Conservation (phyloP, 2,888 invertebrate species). For the Acanthococcus lagerstroemiae region DNA sequence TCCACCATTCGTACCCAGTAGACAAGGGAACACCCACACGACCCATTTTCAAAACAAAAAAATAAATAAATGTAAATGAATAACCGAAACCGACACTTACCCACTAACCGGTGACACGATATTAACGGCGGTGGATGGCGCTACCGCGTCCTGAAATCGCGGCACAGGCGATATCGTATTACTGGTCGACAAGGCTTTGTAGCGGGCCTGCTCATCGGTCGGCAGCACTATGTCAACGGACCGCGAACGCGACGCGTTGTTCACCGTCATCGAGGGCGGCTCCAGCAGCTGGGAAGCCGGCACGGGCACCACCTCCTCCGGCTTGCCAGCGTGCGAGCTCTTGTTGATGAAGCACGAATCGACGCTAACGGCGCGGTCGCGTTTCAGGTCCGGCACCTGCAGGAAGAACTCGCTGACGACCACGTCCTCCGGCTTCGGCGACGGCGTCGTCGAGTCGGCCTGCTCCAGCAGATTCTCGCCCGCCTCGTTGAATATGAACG, state of each 20-base stretch:
- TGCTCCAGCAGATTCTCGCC: conserved; percentile 58
- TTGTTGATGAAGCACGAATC: conserved; percentile 73
- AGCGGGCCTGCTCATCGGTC: conserved; percentile 72
- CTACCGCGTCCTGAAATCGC: conserved; percentile 29
- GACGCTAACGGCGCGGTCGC: conserved; percentile 77
- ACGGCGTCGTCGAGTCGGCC: conserved; percentile 44
- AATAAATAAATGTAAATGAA: no score
- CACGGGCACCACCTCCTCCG: conserved; percentile 52
- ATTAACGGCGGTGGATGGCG: conserved; percentile 18
- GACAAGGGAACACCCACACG: background rate
- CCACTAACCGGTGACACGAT: conserved; percentile 11
- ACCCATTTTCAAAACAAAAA: background rate
- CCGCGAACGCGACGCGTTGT: conserved; percentile 53
- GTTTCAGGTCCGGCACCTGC: conserved; percentile 70
- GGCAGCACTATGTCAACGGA: conserved; percentile 82
- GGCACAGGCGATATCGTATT: conserved; percentile 34
- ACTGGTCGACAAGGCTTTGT: conserved; percentile 55
- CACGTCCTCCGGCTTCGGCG: conserved; percentile 34
- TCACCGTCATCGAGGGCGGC: conserved; percentile 49
- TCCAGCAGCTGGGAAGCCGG: conserved; percentile 54
- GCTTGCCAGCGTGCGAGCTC: conserved; percentile 58
- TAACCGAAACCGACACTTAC: no score
- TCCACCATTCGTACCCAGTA: no score
- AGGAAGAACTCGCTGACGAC: conserved; percentile 63
- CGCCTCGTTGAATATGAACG: conserved; percentile 56